Conservation (phyloP, 2,797 vertebrate species). For the Chaetophractus vellerosus region DNA sequence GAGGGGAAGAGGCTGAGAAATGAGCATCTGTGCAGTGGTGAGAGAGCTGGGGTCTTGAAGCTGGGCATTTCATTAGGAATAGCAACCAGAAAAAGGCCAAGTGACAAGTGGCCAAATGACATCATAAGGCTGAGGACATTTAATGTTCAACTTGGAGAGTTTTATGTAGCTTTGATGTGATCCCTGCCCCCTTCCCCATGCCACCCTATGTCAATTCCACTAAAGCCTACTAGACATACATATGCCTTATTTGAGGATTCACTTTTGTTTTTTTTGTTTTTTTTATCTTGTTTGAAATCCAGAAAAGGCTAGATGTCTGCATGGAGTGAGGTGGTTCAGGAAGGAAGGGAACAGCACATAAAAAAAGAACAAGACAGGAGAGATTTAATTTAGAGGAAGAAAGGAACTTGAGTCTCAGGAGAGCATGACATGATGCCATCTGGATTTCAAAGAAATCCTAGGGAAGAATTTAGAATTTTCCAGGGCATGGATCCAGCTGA, state of each 20-base stretch:
- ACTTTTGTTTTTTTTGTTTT: neutral
- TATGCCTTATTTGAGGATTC: neutral
- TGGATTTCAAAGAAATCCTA: neutral
- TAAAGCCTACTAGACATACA: neutral
- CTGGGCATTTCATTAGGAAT: fast-evolving
- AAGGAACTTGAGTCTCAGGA: neutral
- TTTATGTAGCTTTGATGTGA: no score
- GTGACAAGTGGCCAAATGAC: no score
- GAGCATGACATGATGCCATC: neutral
- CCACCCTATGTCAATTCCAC: neutral
- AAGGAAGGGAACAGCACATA: neutral
- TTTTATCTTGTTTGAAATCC: neutral
- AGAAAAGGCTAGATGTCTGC: neutral
- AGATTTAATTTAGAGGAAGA: neutral
- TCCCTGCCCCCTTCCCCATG: fast-evolving
- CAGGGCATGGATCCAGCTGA: neutral
- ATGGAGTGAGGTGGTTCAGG: neutral
- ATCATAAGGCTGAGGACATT: neutral
- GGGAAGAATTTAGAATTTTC: neutral
- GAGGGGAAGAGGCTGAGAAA: fast-evolving
- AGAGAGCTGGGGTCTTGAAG: neutral
- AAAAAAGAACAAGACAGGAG: fast-evolving
- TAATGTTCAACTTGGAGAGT: neutral
- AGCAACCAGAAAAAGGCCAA: neutral
- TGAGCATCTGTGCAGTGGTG: neutral